Evolutionary conservation across 2,113 vertebrate species (phyloP).

Genomic region (Rhinichthys klamathensis): DNA sequence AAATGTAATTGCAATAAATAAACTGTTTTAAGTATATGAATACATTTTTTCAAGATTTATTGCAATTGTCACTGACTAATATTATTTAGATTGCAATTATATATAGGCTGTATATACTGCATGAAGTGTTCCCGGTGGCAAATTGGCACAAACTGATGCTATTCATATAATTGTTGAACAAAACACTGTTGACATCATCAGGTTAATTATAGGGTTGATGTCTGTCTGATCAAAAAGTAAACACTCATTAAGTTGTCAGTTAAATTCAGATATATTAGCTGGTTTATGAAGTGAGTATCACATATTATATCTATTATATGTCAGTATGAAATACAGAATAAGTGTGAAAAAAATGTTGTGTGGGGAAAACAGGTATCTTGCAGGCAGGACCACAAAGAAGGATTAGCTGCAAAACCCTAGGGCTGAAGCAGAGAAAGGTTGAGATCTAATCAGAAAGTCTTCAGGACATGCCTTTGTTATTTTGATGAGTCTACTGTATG

Average conservation of each 20-base stretch:
- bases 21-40: background rate
- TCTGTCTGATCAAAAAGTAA: conserved; percentile 23
- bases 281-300: background rate
- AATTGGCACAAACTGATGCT: background rate
- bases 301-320: background rate
- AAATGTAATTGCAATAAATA: background rate
- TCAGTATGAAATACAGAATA: conserved; percentile 3
- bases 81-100: conserved; percentile 25
- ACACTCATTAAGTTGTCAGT: background rate
- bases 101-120: background rate
- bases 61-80: conserved; percentile 10
- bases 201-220: background rate
- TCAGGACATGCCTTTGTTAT: background rate
- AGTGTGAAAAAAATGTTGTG: background rate
- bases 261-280: background rate
- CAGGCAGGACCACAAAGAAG: background rate
- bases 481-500: background rate
- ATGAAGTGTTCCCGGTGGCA: background rate
- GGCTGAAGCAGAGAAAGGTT: background rate
- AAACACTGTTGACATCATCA: conserved; percentile 10
- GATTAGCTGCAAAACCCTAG: background rate
- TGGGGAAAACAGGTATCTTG: background rate
- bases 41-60: too few species aligned
- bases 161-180: conserved; percentile 5
- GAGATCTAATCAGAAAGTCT: background rate